These are phyloP conservation scores for Musca vetustissima DNA, from an alignment of 1,140 invertebrate species.

Conservation along the genomic window DNA sequence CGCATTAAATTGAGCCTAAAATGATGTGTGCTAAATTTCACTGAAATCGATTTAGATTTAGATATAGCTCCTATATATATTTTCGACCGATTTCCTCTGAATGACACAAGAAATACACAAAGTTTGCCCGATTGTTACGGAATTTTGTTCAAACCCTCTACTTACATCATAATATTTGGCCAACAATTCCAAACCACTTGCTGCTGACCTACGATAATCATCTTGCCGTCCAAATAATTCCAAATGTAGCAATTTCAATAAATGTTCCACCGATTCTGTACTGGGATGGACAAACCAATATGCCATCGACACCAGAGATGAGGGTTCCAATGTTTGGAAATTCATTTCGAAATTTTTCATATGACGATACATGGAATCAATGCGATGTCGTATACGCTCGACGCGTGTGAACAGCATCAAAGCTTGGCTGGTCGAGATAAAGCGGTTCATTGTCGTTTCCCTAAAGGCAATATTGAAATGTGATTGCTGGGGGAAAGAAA, in stretches of 20 bases:
- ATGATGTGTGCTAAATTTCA: no score
- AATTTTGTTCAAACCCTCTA: neutral
- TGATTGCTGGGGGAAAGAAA: neutral
- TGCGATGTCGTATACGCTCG: neutral
- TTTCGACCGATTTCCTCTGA: no score
- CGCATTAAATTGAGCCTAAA: no score
- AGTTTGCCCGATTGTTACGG: no score
- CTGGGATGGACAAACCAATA: slow-evolving; percentile 3
- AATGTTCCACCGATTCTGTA: neutral
- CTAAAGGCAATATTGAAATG: neutral
- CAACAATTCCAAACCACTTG: neutral
- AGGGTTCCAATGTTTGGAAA: neutral
- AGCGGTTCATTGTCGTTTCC: neutral
- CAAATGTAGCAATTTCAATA: slow-evolving; percentile 6
- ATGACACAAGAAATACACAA: no score
- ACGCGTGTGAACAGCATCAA: neutral
- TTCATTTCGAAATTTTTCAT: neutral
- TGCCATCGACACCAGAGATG: neutral
- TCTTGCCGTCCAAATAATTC: neutral
- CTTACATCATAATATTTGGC: slow-evolving; percentile 5
- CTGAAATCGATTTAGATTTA: no score
- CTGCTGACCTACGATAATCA: no score
- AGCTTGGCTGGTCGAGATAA: neutral
- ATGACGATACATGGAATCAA: slow-evolving; percentile 10
- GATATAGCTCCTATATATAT: no score